Conservation (phyloP, 2,888 invertebrate genomes). For the Tenthredo distinguenda region DNA sequence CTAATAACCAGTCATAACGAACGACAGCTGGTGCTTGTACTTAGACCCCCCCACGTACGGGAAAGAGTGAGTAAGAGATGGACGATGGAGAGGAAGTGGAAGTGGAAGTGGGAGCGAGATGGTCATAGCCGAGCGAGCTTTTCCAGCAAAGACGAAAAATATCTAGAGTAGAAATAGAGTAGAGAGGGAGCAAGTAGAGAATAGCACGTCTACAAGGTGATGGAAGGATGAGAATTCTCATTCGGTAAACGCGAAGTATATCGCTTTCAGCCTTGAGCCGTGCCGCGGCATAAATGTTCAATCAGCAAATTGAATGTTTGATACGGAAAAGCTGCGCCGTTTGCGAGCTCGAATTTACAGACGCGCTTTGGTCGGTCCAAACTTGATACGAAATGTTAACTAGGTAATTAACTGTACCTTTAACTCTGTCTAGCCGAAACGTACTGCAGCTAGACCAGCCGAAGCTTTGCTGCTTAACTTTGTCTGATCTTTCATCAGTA, state of each 20-base stretch:
- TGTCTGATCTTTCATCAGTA: slow-evolving; percentile 35
- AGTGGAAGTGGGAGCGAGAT: not conserved
- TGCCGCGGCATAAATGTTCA: slow-evolving; percentile 47
- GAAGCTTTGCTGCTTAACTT: slow-evolving; percentile 12
- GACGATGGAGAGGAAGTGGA: not conserved
- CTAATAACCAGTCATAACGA: slow-evolving; percentile 50
- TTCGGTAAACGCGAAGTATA: slow-evolving; percentile 33
- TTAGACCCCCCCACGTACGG: not conserved
- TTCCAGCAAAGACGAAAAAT: slow-evolving; percentile 11
- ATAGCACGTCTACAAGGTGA: slow-evolving; percentile 15
- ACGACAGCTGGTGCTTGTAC: slow-evolving; percentile 50
- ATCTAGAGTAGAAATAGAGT: not conserved
- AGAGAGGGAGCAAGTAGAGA: not conserved
- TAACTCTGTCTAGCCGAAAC: slow-evolving; percentile 10
- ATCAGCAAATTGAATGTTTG: slow-evolving; percentile 54
- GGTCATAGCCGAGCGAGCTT: slow-evolving; percentile 18
- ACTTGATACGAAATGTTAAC: slow-evolving; percentile 33
- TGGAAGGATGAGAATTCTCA: slow-evolving; percentile 18
- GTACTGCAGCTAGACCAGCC: not conserved
- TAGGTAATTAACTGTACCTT: slow-evolving; percentile 37
- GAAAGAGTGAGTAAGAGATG: not conserved
- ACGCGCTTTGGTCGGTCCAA: slow-evolving; percentile 19
- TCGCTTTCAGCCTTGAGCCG: slow-evolving; percentile 22
- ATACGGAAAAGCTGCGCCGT: slow-evolving; percentile 40
- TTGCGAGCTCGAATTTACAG: slow-evolving; percentile 21